phyloP scores from a whole-genome alignment of 2,797 vertebrate species.

The Gallinago nigripennis region DNA sequence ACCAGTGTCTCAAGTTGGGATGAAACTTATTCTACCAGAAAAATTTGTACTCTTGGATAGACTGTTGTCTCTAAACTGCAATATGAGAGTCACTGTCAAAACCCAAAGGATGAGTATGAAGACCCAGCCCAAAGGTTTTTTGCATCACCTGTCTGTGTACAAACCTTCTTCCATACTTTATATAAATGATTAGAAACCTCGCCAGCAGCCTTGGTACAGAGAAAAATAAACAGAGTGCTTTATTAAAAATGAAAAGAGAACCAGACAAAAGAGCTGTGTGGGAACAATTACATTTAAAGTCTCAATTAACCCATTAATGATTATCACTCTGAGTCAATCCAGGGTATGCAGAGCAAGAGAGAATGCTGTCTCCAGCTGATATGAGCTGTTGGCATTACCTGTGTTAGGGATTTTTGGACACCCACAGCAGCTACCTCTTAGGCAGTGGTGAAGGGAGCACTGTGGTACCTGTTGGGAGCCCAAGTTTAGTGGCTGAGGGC shows the following conservation, averaged over 20 bases:
- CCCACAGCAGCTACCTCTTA: not conserved
- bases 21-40: not conserved
- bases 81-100: constrained; percentile 21
- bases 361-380: not conserved
- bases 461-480: fast-evolving
- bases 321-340: not conserved
- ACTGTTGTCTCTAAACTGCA: constrained; percentile 74
- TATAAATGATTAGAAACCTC: constrained; percentile 86
- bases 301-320: constrained; percentile 20
- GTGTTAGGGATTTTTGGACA: not conserved
- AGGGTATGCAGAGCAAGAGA: not conserved
- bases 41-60: not conserved
- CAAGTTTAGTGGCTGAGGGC: not conserved
- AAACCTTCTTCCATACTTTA: constrained; percentile 98
- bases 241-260: constrained; percentile 60
- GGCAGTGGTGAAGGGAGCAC: fast-evolving
- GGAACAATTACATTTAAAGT: constrained; percentile 30
- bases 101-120: constrained; percentile 38
- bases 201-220: constrained; percentile 83
- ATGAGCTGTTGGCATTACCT: not conserved
- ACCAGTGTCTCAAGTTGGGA: not conserved
- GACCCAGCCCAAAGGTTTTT: constrained; percentile 48
- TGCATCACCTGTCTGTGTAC: constrained; percentile 75
- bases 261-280: not conserved
- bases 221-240: constrained; percentile 65